Percentiles rank a stretch among this genome's conserved stretches.
Evolutionary conservation across 2,797 vertebrate genomes (phyloP).

Genomic region (Catamblyrhynchus diadema): DNA sequence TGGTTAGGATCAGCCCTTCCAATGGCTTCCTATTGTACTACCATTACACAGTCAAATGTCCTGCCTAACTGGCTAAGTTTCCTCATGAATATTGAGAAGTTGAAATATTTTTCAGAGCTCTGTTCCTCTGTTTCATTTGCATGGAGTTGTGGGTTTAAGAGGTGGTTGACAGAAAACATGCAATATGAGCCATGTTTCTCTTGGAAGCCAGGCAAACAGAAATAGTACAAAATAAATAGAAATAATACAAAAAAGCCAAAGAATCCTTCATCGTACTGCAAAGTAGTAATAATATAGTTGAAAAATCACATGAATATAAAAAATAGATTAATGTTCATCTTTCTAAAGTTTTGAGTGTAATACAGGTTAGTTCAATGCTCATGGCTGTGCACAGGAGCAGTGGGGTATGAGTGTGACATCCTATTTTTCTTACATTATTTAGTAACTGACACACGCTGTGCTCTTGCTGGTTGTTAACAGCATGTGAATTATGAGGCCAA

Average conservation of each 20-base stretch:
- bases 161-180: not conserved
- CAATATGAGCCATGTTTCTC: not conserved
- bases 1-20: not conserved
- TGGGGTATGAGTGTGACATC: not conserved
- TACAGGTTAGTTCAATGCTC: not conserved
- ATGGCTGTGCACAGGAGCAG: not conserved
- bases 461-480: constrained; percentile 56
- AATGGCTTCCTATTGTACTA: not conserved
- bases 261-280: not conserved
- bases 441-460: constrained; percentile 40
- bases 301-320: not conserved
- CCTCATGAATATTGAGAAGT: not conserved
- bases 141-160: not conserved
- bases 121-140: not conserved
- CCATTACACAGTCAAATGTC: not conserved
- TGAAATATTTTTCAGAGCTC: not conserved
- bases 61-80: not conserved
- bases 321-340: not conserved
- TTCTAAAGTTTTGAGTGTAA: not conserved
- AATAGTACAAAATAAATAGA: not conserved
- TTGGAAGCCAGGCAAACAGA: not conserved
- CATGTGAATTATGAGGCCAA: constrained; percentile 60
- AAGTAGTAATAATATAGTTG: not conserved
- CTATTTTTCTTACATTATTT: constrained; percentile 39
- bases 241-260: not conserved